Percentiles rank a stretch among this genome's conserved stretches.
Evolutionary conservation across 2,888 invertebrate genomes (phyloP).

Genomic region (Caenorhabditis sp.): DNA sequence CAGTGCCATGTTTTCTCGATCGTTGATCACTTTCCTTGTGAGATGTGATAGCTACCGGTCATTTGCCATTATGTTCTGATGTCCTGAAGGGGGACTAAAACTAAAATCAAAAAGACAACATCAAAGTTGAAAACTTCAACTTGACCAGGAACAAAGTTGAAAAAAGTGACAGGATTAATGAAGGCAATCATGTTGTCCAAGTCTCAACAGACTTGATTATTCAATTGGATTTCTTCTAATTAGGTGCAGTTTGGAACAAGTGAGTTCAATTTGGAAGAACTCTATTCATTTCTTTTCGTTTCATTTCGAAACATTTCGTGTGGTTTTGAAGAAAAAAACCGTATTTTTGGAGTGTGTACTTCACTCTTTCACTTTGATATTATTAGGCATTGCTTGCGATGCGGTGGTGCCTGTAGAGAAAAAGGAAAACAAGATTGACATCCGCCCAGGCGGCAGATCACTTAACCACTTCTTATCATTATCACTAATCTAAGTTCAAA

Average conservation of each 20-base stretch:
- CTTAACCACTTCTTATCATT: constrained; percentile 56
- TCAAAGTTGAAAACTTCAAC: too few species aligned
- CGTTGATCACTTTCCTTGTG: constrained; percentile 25
- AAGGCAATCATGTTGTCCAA: constrained; percentile 27
- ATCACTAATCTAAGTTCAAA: constrained; percentile 15
- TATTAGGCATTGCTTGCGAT: too few species aligned
- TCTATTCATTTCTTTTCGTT: too few species aligned
- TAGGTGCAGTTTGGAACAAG: constrained; percentile 7
- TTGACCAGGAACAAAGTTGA: constrained; percentile 37
- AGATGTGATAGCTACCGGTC: constrained; percentile 9
- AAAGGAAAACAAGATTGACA: constrained; percentile 42
- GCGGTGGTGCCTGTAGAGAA: too few species aligned
- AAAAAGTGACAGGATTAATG: constrained; percentile 4
- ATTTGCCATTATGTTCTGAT: not conserved
- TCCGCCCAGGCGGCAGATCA: constrained; percentile 47
- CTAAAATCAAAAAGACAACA: too few species aligned
- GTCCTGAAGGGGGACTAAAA: constrained; percentile 2
- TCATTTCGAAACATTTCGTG: constrained; percentile 34
- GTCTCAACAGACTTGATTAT: constrained; percentile 4
- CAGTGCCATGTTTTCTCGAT: constrained; percentile 33
- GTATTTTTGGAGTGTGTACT: constrained; percentile 44
- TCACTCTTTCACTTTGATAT: constrained; percentile 37
- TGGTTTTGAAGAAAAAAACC: constrained; percentile 9
- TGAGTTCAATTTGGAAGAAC: constrained; percentile 10
- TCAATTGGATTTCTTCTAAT: constrained; percentile 33